These are phyloP conservation scores for Nothura maculosa DNA, from an alignment of 2,797 vertebrate species.

Conservation along the genomic window DNA sequence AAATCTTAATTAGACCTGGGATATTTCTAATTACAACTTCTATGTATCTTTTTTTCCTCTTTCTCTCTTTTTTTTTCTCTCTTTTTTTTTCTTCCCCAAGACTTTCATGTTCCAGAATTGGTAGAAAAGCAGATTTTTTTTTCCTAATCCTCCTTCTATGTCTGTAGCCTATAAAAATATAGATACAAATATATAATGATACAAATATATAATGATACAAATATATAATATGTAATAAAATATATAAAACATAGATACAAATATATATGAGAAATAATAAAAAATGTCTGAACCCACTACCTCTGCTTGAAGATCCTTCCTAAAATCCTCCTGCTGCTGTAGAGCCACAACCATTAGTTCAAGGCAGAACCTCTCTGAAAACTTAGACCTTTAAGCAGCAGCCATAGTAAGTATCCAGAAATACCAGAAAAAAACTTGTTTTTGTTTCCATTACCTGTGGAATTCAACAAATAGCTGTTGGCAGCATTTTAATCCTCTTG, in stretches of 20 bases:
- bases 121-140: background rate
- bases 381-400: background rate
- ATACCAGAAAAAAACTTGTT: background rate
- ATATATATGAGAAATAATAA: background rate
- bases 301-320: background rate
- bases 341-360: background rate
- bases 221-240: too few species aligned
- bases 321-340: background rate
- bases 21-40: background rate
- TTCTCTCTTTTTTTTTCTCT: too few species aligned
- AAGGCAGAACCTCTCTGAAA: background rate
- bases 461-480: background rate
- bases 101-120: background rate
- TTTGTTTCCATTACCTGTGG: fast-evolving
- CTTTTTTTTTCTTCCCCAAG: background rate
- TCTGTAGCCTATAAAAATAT: background rate
- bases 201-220: background rate
- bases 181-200: too few species aligned
- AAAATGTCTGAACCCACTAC: background rate
- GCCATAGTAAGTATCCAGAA: background rate
- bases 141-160: background rate
- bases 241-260: background rate
- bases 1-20: background rate
- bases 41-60: background rate
- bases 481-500: too few species aligned